These are phyloP conservation scores for Enoplosus armatus DNA, from an alignment of 2,797 vertebrate species.

Conservation along the genomic window DNA sequence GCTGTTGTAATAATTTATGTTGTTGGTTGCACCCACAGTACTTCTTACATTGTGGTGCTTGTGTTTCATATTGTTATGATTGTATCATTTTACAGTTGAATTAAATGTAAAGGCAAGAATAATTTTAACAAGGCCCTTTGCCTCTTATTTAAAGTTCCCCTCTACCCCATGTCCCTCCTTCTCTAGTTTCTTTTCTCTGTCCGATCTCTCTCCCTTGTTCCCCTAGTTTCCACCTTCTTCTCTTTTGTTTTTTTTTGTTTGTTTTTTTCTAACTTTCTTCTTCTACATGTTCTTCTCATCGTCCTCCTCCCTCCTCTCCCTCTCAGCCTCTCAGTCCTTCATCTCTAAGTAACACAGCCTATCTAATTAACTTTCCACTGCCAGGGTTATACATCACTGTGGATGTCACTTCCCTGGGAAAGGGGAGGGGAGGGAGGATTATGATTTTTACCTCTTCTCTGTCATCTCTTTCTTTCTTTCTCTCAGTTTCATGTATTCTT, in stretches of 20 bases:
- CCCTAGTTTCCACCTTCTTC: too few relatives aligned
- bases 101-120: slow-evolving; percentile 1
- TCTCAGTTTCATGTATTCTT: slow-evolving; percentile 44
- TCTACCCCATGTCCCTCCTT: background rate
- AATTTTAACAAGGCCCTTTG: background rate
- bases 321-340: slow-evolving; percentile 66
- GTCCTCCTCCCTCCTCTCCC: slow-evolving; percentile 12
- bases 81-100: background rate
- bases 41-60: background rate
- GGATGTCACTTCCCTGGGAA: slow-evolving; percentile 69
- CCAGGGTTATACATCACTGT: slow-evolving; percentile 76
- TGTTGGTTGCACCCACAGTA: background rate
- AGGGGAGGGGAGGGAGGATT: slow-evolving; percentile 56
- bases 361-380: slow-evolving; percentile 80
- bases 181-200: background rate
- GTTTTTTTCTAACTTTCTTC: slow-evolving; percentile 32
- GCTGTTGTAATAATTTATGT: slow-evolving; percentile 9
- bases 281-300: slow-evolving; percentile 37
- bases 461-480: slow-evolving; percentile 52
- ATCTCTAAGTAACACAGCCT: slow-evolving; percentile 76
- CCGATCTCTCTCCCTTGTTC: background rate
- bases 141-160: slow-evolving; percentile 17
- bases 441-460: slow-evolving; percentile 72
- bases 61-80: background rate
- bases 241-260: slow-evolving; percentile 23